These are phyloP conservation scores for Ondatra zibethicus DNA, from an alignment of 2,113 vertebrate genomes.

Conservation along the genomic window DNA sequence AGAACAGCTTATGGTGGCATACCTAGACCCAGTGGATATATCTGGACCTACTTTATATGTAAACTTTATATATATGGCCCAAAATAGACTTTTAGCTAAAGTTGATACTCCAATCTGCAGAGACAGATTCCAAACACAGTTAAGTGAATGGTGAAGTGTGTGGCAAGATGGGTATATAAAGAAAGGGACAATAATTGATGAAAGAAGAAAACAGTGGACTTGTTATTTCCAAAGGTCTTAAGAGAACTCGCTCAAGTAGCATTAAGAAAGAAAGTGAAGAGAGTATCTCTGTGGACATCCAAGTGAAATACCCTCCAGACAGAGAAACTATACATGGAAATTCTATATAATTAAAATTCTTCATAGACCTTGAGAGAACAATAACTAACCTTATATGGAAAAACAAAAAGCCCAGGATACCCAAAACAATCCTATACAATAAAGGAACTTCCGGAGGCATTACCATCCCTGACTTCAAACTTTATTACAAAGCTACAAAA, in stretches of 20 bases:
- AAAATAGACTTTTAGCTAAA: background rate
- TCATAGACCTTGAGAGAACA: too few species aligned
- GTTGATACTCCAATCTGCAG: background rate
- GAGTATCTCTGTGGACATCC: background rate
- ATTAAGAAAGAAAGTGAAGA: background rate
- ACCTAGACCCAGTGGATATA: background rate
- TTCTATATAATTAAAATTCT: background rate
- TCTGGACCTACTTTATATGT: background rate
- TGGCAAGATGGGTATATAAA: background rate
- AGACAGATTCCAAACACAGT: background rate
- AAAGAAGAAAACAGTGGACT: background rate
- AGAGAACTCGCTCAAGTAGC: background rate
- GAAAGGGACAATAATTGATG: background rate
- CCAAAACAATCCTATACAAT: too few species aligned
- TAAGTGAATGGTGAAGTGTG: background rate
- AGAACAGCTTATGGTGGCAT: background rate
- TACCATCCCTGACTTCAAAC: too few species aligned
- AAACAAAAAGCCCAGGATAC: too few species aligned
- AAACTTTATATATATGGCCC: background rate
- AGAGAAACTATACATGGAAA: background rate
- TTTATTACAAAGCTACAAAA: too few species aligned
- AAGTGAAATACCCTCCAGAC: background rate
- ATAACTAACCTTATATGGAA: too few species aligned
- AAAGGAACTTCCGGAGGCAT: too few species aligned
- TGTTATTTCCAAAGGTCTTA: background rate